A percentile compares a stretch with the other conserved stretches of the same genome.
Evolutionary conservation across 2,888 invertebrate genomes (phyloP).

Genomic region (Phalera bucephala): DNA sequence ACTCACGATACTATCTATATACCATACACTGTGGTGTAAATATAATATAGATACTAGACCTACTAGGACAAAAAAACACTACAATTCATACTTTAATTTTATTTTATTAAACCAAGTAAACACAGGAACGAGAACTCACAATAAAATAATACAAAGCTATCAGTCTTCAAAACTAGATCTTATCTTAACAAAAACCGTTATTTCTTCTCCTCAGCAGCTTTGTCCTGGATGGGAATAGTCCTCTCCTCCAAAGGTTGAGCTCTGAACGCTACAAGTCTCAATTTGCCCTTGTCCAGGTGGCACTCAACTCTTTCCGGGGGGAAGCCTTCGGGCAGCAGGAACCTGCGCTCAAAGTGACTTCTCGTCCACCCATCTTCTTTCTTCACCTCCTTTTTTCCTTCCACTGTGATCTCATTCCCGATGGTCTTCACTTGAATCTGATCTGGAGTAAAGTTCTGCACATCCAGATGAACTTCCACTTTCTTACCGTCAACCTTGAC

Average conservation of each 20-base stretch:
- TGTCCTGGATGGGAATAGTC: slow-evolving; percentile 61
- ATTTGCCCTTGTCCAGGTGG: slow-evolving; percentile 89
- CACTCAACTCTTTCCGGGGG: slow-evolving; percentile 89
- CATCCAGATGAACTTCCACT: slow-evolving; percentile 88
- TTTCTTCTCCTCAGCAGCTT: slow-evolving; percentile 27
- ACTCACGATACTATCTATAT: too few species aligned
- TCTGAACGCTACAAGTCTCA: slow-evolving; percentile 86
- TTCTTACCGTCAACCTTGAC: slow-evolving; percentile 85
- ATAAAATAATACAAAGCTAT: slow-evolving; percentile 15
- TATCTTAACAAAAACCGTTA: slow-evolving; percentile 6
- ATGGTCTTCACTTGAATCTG: slow-evolving; percentile 91
- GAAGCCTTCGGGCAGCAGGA: slow-evolving; percentile 89
- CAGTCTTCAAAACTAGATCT: slow-evolving; percentile 17
- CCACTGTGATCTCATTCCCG: slow-evolving; percentile 87
- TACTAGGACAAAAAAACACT: too few species aligned
- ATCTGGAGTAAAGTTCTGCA: slow-evolving; percentile 90
- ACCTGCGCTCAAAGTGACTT: slow-evolving; percentile 89
- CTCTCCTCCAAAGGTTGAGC: slow-evolving; percentile 61
- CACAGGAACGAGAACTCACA: not conserved
- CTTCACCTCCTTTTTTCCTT: slow-evolving; percentile 91
- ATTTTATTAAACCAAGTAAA: too few species aligned
- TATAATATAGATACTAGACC: too few species aligned
- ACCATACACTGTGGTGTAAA: too few species aligned
- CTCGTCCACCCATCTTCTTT: slow-evolving; percentile 89
- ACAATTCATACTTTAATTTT: too few species aligned